These are phyloP conservation scores for Kryptolebias marmoratus DNA, from an alignment of 2,113 vertebrate genomes.

Conservation along the genomic window DNA sequence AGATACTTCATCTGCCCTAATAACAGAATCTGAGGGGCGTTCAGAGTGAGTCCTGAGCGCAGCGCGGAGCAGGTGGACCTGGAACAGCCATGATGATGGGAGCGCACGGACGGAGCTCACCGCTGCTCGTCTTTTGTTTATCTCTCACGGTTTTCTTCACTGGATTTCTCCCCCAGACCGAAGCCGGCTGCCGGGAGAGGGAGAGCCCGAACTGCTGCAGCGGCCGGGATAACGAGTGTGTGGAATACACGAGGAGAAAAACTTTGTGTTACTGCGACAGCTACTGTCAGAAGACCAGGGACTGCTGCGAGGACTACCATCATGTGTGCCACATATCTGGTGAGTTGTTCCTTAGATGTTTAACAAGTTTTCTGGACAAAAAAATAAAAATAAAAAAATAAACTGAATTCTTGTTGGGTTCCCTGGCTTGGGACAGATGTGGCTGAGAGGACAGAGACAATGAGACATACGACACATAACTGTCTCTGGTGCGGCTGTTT, in stretches of 20 bases:
- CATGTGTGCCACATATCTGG: slow-evolving; percentile 81
- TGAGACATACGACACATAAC: slow-evolving; percentile 70
- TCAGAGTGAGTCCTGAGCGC: slow-evolving; percentile 5
- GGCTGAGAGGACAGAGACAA: slow-evolving; percentile 40
- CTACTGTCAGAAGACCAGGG: slow-evolving; percentile 85
- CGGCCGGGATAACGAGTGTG: slow-evolving; percentile 86
- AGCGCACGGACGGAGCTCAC: slow-evolving; percentile 55
- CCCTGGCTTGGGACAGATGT: no score
- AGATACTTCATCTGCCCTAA: not conserved
- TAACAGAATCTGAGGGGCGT: not conserved
- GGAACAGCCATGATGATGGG: slow-evolving; percentile 60
- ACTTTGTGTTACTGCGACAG: slow-evolving; percentile 87
- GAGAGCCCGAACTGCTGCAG: slow-evolving; percentile 82
- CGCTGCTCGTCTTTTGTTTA: slow-evolving; percentile 56
- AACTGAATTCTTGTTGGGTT: no score
- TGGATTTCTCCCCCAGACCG: slow-evolving; percentile 41
- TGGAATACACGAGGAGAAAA: slow-evolving; percentile 60
- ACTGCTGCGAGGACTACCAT: slow-evolving; percentile 88
- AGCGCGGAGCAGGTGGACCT: slow-evolving; percentile 27
- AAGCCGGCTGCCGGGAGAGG: slow-evolving; percentile 80
- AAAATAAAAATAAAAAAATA: no score
- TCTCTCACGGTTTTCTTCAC: slow-evolving; percentile 64
- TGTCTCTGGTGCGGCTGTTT: slow-evolving; percentile 50
- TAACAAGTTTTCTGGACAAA: no score
- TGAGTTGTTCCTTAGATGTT: slow-evolving; percentile 65